Conservation (phyloP, 1,140 invertebrate species). For the Drosophila busckii region DNA sequence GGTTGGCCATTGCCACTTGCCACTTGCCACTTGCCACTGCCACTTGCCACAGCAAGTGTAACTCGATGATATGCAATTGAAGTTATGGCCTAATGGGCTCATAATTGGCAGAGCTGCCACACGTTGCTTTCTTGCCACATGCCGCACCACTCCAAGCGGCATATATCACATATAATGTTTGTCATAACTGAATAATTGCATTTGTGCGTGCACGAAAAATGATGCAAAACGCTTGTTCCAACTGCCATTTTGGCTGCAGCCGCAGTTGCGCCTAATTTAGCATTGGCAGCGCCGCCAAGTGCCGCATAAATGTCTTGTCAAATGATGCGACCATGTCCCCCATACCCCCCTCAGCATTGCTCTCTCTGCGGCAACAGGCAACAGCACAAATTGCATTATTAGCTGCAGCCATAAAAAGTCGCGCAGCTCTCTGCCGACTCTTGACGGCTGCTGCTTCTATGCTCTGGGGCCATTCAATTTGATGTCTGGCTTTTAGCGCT, state of each 20-base stretch:
- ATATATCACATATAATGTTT: conserved; percentile 58
- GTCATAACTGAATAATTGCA: conserved; percentile 72
- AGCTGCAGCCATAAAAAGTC: conserved; percentile 70
- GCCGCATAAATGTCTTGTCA: conserved; percentile 74
- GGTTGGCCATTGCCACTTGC: conserved; percentile 10
- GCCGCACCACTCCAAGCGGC: conserved; percentile 28
- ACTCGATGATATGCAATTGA: conserved; percentile 12
- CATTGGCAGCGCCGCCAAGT: conserved; percentile 68
- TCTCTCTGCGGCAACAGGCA: conserved; percentile 15
- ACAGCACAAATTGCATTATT: conserved; percentile 74
- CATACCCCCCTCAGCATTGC: conserved; percentile 19
- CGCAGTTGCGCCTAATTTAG: conserved; percentile 68
- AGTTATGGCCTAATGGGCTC: too few relatives aligned
- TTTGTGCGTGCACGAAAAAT: conserved; percentile 19
- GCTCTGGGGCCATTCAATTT: conserved; percentile 54
- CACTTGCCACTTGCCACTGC: too few relatives aligned
- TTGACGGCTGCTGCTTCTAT: conserved; percentile 13
- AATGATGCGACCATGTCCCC: conserved; percentile 72
- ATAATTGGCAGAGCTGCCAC: conserved; percentile 24
- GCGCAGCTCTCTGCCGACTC: conserved; percentile 19
- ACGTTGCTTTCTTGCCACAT: too few relatives aligned
- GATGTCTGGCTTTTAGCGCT: conserved; percentile 68
- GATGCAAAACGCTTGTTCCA: not conserved
- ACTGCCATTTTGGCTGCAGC: conserved; percentile 5
- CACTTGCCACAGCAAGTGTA: not conserved